Evolutionary conservation across 2,797 vertebrate genomes (phyloP).

Genomic region (Gymnoscopelus braueri): DNA sequence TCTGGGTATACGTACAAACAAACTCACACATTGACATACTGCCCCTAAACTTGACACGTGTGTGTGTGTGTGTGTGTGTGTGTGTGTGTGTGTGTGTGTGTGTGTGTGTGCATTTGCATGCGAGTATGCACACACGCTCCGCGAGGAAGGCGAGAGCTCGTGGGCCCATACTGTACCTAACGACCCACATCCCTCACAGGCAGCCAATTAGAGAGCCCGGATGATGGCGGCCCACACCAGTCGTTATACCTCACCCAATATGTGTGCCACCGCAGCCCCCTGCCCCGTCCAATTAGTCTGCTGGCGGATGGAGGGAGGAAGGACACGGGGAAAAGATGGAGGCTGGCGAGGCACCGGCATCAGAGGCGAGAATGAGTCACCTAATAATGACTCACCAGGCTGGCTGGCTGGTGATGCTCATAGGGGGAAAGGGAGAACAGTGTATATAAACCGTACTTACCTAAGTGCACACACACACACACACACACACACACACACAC

Average conservation of each 20-base stretch:
- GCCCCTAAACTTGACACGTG: no score
- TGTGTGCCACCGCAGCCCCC: constrained; percentile 63
- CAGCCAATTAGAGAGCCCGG: constrained; percentile 77
- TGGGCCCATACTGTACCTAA: constrained; percentile 68
- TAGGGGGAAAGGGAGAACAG: constrained; percentile 4
- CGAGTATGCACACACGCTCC: constrained; percentile 2
- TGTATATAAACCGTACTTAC: no score
- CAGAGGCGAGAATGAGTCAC: constrained; percentile 64
- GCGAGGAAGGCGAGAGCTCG: constrained; percentile 37
- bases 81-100: constrained; percentile 4
- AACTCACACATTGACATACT: no score
- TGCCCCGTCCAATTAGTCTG: constrained; percentile 77
- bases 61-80: constrained; percentile 13
- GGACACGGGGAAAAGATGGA: constrained; percentile 22
- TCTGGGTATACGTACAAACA: no score
- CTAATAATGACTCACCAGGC: constrained; percentile 17
- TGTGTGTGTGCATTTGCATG: constrained; percentile 12
- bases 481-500: no score
- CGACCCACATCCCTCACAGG: constrained; percentile 76
- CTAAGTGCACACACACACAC: no score
- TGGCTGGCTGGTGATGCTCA: constrained; percentile 46
- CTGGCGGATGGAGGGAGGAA: constrained; percentile 43
- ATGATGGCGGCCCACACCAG: constrained; percentile 64
- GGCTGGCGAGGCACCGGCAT: constrained; percentile 39
- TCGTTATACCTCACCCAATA: constrained; percentile 69